These are phyloP conservation scores for Drosophila micromelanica DNA, from an alignment of 1,140 invertebrate species.

Conservation along the genomic window DNA sequence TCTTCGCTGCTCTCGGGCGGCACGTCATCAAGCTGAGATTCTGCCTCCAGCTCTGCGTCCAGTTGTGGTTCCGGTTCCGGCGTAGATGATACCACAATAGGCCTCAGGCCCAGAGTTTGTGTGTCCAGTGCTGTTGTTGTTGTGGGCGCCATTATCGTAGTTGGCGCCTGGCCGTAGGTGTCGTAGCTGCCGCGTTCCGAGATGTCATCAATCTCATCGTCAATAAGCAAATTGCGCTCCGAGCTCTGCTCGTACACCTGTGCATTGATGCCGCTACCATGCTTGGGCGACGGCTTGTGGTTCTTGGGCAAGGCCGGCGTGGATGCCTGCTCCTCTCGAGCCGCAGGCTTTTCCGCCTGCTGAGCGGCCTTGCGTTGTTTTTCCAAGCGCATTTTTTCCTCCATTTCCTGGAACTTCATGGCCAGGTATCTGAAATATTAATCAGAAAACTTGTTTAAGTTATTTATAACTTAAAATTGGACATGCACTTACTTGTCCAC, in stretches of 20 bases:
- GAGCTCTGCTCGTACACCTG: conserved; percentile 82
- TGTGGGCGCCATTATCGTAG: conserved; percentile 56
- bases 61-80: conserved; percentile 56
- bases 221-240: conserved; percentile 76
- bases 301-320: conserved; percentile 57
- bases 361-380: conserved; percentile 79
- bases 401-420: conserved; percentile 93
- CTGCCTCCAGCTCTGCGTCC: conserved; percentile 29
- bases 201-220: conserved; percentile 80
- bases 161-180: conserved; percentile 61
- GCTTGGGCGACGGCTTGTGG: conserved; percentile 61
- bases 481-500: conserved; percentile 88
- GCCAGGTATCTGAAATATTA: conserved; percentile 88
- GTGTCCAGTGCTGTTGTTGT: conserved; percentile 36
- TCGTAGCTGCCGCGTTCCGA: conserved; percentile 71
- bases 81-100: conserved; percentile 70
- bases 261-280: conserved; percentile 70
- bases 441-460: background rate
- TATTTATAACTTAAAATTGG: background rate
- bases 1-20: conserved; percentile 45
- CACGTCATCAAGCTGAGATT: conserved; percentile 27
- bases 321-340: conserved; percentile 28
- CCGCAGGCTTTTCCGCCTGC: conserved; percentile 58
- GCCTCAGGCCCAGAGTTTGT: conserved; percentile 55
- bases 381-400: conserved; percentile 88